Evolutionary conservation across 2,113 vertebrate genomes (phyloP).

Genomic region (Ictalurus punctatus): DNA sequence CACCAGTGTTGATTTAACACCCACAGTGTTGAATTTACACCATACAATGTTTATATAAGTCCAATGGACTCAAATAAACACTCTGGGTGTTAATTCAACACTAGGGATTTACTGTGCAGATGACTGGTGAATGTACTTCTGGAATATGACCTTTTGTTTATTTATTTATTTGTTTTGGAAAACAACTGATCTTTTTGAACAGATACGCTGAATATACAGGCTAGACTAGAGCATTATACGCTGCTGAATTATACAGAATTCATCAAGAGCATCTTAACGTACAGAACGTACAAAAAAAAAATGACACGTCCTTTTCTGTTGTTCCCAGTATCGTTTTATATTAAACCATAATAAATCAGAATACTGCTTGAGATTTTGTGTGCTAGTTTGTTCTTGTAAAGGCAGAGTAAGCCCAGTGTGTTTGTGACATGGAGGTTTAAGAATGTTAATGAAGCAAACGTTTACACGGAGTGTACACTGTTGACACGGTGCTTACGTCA

Average conservation of each 20-base stretch:
- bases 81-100: no score
- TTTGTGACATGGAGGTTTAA: constrained; percentile 23
- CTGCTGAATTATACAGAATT: not conserved
- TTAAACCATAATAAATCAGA: not conserved
- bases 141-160: not conserved
- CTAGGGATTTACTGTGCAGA: not conserved
- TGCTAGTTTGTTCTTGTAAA: not conserved
- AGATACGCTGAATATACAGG: not conserved
- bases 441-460: constrained; percentile 47
- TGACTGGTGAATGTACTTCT: not conserved
- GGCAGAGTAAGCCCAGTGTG: not conserved
- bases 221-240: not conserved
- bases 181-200: not conserved
- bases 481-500: constrained; percentile 49
- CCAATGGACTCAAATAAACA: no score
- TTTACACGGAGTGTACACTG: constrained; percentile 40
- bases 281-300: not conserved
- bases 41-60: no score
- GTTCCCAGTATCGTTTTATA: not conserved
- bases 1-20: no score
- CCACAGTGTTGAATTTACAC: no score
- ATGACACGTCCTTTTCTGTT: not conserved
- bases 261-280: not conserved
- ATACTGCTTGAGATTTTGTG: not conserved
- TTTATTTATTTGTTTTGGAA: no score